Evolutionary conservation across 2,797 vertebrate species (phyloP).

Genomic region (Tenualosa thibaudeaui): DNA sequence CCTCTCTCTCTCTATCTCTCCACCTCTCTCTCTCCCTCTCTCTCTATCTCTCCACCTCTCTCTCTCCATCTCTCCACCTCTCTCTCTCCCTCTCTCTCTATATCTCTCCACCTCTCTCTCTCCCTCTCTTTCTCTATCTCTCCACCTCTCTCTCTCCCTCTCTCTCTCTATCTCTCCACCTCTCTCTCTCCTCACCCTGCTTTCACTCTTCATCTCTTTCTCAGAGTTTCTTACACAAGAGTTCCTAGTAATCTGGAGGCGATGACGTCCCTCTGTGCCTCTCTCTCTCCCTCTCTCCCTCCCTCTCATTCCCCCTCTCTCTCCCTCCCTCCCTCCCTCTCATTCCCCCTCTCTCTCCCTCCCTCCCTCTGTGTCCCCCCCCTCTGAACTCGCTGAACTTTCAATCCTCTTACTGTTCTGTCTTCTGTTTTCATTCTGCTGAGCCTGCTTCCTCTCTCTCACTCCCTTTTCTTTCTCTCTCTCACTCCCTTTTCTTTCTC

Average conservation of each 20-base stretch:
- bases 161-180: neutral
- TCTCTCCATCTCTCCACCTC: neutral
- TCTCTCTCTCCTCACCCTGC: neutral
- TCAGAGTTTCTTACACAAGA: too few species aligned
- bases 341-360: neutral
- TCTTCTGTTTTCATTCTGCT: slow-evolving; percentile 42
- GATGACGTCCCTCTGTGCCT: too few species aligned
- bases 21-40: neutral
- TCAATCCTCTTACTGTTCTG: slow-evolving; percentile 26
- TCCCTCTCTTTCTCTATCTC: too few species aligned
- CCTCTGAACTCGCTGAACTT: neutral
- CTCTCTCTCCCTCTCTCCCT: too few species aligned
- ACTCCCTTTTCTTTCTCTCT: too few species aligned
- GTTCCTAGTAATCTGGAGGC: too few species aligned
- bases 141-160: neutral
- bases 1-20: neutral
- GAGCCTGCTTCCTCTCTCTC: neutral
- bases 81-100: neutral
- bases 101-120: neutral
- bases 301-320: too few species aligned
- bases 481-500: too few species aligned
- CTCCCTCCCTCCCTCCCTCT: too few species aligned
- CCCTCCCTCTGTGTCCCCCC: neutral
- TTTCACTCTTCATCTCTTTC: neutral
- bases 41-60: slow-evolving; percentile 12